Base-by-base conservation (phyloP, 1,140 invertebrate species). In the Phocides pigmalion region DNA sequence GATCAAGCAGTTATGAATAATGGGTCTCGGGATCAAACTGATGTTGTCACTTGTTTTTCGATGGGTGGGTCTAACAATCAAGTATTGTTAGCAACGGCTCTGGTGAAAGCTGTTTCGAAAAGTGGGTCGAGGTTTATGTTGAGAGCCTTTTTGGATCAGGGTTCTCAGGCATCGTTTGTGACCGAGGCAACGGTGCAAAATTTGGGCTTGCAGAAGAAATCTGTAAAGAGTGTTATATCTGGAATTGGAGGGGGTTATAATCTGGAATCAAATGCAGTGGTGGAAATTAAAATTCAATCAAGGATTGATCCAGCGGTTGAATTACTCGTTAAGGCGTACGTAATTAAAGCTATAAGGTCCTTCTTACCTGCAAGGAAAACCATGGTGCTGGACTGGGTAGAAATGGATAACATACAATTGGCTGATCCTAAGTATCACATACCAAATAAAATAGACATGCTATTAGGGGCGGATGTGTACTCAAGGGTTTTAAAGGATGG, bases 31-130 rank as follows among this genome's bases (percentile, higher is more conserved):
- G 25, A 35, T 16, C 5, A 32, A 32, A 50, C 22, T 9, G 47
- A 16, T 15, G 47, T 50, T 50, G 47, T 50, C 25, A n/a, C n/a
- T n/a, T n/a, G n/a, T n/a, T n/a, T 50, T 28, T 50, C 47, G 22
- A 50, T n/a, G 4, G 47, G 47, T 50, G 8, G 6, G 11, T 14
- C 25, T 32, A 50, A 50, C 14, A 50, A 50, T 28, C 47, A 50
- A 50, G 14, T 49, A 16, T 25, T 49, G 15, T 50, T 50, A 35
- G 47, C 47, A 2, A 50, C 25, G 9, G 47, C 47, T n/a, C 11
- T 53, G 0, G 28, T 53, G 8, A 53, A 35, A 17, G 50, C 32
- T n/a, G 50, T 53, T 19, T 50, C 47, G 28, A 35, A 17, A 15
- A 50, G 16, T 50, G 14, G 47, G 14, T 50, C 47, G 2, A 35